These are phyloP conservation scores for Stichopus horrens DNA, from an alignment of 53 echinoderm and acorn worm species.

Conservation along the genomic window DNA sequence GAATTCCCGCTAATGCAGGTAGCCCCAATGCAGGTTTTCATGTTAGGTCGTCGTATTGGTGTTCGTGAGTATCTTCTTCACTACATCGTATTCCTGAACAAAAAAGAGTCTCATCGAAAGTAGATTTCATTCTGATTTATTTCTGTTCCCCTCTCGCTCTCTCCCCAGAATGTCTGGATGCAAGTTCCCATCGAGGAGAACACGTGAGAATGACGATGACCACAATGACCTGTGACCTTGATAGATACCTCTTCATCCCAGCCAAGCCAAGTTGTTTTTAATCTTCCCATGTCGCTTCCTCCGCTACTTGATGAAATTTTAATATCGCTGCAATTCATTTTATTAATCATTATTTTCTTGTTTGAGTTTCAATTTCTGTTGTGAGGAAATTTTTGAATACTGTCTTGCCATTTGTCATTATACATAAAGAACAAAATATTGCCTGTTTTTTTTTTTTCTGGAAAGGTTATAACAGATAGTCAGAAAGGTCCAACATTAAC, in stretches of 20 bases:
- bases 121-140: no score
- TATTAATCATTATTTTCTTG: conserved; percentile 1
- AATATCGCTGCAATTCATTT: conserved; percentile 21
- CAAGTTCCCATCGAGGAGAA: conserved; percentile 89
- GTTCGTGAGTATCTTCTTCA: no score
- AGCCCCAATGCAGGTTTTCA: no score
- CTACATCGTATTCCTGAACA: no score
- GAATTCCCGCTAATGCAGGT: no score
- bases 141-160: background rate
- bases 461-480: no score
- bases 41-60: no score
- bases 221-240: conserved; percentile 18
- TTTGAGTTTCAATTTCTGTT: background rate
- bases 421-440: no score
- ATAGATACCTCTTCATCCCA: conserved; percentile 16
- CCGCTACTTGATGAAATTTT: background rate
- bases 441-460: no score
- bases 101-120: no score
- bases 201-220: conserved; percentile 49
- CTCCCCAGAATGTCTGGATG: conserved; percentile 88
- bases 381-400: background rate
- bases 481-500: no score
- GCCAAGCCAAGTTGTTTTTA: background rate
- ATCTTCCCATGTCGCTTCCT: background rate
- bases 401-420: background rate